Evolutionary conservation across 2,888 invertebrate genomes (phyloP).

Genomic region (Ecliptopera silaceata): DNA sequence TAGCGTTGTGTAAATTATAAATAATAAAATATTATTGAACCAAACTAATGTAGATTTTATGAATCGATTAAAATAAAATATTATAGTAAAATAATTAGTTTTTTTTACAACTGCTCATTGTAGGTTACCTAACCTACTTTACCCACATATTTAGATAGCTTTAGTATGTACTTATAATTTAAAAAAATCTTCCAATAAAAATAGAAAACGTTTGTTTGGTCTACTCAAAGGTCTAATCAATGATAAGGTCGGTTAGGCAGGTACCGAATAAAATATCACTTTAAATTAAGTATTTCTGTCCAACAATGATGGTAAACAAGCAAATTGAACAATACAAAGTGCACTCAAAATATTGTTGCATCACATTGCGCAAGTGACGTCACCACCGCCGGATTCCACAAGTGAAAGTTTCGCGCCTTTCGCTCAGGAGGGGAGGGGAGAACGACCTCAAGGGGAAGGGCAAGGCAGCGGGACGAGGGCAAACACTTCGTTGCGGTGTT

Average conservation of each 20-base stretch:
- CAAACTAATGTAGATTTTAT: slow-evolving; percentile 76
- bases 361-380: slow-evolving; percentile 79
- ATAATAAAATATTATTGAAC: slow-evolving; percentile 52
- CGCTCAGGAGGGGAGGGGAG: slow-evolving; percentile 63
- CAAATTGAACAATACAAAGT: slow-evolving; percentile 39
- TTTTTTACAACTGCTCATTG: slow-evolving; percentile 11
- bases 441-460: slow-evolving; percentile 54
- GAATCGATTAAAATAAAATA: slow-evolving; percentile 48
- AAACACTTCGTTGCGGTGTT: slow-evolving; percentile 36
- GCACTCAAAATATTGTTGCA: slow-evolving; percentile 59
- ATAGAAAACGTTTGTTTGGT: too few species aligned
- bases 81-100: slow-evolving; percentile 58
- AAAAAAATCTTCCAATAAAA: too few species aligned
- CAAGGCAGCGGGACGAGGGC: slow-evolving; percentile 23
- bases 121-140: too few species aligned
- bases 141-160: too few species aligned
- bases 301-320: slow-evolving; percentile 24
- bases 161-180: neutral
- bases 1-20: slow-evolving; percentile 49
- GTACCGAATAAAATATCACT: neutral
- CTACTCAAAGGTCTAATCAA: too few species aligned
- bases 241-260: neutral
- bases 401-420: slow-evolving; percentile 76
- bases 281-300: neutral
- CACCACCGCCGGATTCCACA: slow-evolving; percentile 68